A percentile compares a stretch with the other conserved stretches of the same genome.
phyloP scores from a whole-genome alignment of 2,113 vertebrate species.

The Heloderma charlesbogerti region DNA sequence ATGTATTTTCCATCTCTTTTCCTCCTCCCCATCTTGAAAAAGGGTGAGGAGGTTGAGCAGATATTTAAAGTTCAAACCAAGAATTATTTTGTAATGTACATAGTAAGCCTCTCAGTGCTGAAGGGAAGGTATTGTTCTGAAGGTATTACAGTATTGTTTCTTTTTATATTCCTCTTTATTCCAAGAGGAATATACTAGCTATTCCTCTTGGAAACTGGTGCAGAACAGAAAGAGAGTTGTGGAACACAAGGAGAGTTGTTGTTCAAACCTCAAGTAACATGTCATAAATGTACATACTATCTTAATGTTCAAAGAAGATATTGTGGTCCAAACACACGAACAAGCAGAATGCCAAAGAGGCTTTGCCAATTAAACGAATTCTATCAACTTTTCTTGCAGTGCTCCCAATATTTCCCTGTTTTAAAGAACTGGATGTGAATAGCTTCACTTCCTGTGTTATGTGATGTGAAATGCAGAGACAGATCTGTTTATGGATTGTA shows the following conservation, averaged over 20 bases:
- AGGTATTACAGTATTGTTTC: not conserved
- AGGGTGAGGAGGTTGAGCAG: not conserved
- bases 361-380: not conserved
- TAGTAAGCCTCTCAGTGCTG: too few species aligned
- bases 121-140: not conserved
- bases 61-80: not conserved
- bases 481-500: too few species aligned
- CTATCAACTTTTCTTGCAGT: too few species aligned
- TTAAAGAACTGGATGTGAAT: too few species aligned
- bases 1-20: not conserved
- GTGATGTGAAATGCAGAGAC: too few species aligned
- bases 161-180: too few species aligned
- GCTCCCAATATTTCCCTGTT: too few species aligned
- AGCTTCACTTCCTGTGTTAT: too few species aligned
- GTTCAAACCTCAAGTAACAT: not conserved
- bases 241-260: not conserved
- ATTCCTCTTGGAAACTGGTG: too few species aligned
- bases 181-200: not conserved
- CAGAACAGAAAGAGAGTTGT: not conserved
- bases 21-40: not conserved
- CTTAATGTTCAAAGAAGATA: too few species aligned
- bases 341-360: not conserved
- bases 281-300: not conserved
- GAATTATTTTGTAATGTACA: too few species aligned
- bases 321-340: not conserved